phyloP scores from a whole-genome alignment of 2,113 vertebrate species.

The Otis tarda region DNA sequence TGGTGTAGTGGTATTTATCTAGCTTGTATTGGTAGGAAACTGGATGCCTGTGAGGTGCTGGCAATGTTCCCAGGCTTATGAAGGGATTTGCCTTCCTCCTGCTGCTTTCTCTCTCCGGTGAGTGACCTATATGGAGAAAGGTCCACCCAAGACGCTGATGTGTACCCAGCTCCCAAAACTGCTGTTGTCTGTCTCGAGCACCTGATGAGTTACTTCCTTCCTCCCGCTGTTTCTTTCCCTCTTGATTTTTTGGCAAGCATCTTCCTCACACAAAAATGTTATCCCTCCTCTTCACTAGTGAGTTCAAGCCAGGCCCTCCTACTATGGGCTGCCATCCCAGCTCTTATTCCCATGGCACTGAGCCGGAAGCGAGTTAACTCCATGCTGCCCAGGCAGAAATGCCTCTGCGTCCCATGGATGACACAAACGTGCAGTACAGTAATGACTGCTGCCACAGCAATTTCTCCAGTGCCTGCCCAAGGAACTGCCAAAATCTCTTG shows the following conservation, averaged over 20 bases:
- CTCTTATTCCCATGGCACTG: neutral
- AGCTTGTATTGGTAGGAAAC: neutral
- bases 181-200: neutral
- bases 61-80: neutral
- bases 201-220: slow-evolving; percentile 45
- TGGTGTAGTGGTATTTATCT: neutral
- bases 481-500: neutral
- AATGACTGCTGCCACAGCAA: neutral
- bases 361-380: slow-evolving; percentile 42
- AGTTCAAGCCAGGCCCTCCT: neutral
- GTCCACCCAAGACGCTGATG: neutral
- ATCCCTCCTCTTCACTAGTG: neutral
- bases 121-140: neutral
- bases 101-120: neutral
- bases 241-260: neutral
- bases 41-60: neutral
- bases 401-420: neutral
- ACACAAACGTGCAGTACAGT: neutral
- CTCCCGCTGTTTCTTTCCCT: slow-evolving; percentile 2
- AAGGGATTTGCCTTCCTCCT: neutral
- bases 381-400: neutral
- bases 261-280: slow-evolving; percentile 32
- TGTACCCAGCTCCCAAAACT: neutral
- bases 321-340: slow-evolving; percentile 38
- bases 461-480: neutral